Conservation (phyloP, 23 tunicate genomes). For the Diplosoma virens region DNA sequence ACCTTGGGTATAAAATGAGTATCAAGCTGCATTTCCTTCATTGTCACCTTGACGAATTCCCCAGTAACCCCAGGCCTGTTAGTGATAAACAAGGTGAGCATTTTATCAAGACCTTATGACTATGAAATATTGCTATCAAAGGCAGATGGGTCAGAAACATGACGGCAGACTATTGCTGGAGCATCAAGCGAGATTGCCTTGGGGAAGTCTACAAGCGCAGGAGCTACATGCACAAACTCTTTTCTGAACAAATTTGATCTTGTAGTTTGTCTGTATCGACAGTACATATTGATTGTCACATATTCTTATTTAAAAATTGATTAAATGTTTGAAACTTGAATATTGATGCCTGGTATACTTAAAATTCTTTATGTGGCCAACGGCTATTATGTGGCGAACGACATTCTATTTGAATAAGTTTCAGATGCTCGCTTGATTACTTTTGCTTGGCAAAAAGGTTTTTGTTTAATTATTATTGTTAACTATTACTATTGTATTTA, state of each 20-base stretch:
- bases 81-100: slow-evolving; percentile 19
- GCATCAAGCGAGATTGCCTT: too few species aligned
- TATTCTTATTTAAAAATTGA: not conserved
- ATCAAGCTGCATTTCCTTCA: slow-evolving; percentile 23
- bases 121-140: slow-evolving; percentile 6
- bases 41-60: slow-evolving; percentile 28
- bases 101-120: slow-evolving; percentile 5
- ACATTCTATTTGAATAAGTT: too few species aligned
- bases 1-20: slow-evolving; percentile 18
- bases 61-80: slow-evolving; percentile 6
- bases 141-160: not conserved
- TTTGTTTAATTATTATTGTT: too few species aligned
- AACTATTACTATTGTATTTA: too few species aligned
- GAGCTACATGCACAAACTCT: slow-evolving; percentile 1
- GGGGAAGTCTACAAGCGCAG: slow-evolving; percentile 10
- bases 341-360: not conserved
- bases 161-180: slow-evolving; percentile 5
- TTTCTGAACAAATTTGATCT: slow-evolving; percentile 2
- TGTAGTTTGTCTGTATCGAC: not conserved
- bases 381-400: too few species aligned
- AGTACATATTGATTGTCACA: not conserved
- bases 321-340: not conserved
- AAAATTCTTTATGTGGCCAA: slow-evolving; percentile 14
- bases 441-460: too few species aligned
- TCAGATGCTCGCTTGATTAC: too few species aligned